phyloP scores from a whole-genome alignment of 2,888 invertebrate species.

The Cephus pulcher region DNA sequence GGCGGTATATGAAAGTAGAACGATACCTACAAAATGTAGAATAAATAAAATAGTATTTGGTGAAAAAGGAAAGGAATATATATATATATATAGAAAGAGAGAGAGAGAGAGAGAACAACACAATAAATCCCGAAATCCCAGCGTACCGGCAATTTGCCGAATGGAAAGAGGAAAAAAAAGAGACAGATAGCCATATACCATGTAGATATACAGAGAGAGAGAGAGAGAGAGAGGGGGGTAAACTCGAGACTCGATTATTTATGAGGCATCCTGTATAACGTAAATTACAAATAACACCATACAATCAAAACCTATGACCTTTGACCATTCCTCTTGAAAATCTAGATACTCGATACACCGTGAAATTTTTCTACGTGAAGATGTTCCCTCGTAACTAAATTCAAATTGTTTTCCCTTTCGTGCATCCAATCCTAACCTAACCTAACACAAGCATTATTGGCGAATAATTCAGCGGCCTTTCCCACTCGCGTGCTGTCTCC shows the following conservation, averaged over 20 bases:
- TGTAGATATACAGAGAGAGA: not conserved
- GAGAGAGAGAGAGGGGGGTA: not conserved
- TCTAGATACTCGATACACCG: not conserved
- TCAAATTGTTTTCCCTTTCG: not conserved
- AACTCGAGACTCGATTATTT: conserved; percentile 1
- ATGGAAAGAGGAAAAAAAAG: conserved; percentile 16
- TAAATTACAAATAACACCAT: conserved; percentile 25
- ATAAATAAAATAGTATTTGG: conserved; percentile 37
- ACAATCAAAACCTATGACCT: not conserved
- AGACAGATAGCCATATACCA: no score
- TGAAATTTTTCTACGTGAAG: not conserved
- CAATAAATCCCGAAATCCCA: conserved; percentile 33
- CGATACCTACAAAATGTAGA: conserved; percentile 28
- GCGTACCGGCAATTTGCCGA: conserved; percentile 37
- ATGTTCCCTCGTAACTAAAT: not conserved
- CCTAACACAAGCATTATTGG: not conserved
- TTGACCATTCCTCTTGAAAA: not conserved
- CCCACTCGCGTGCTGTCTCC: not conserved
- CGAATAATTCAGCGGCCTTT: not conserved
- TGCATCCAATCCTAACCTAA: not conserved
- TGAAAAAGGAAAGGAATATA: conserved; percentile 18
- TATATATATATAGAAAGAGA: no score
- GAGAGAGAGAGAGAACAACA: not conserved
- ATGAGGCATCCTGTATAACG: conserved; percentile 23
- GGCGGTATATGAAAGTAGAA: not conserved